phyloP scores from a whole-genome alignment of 2,888 invertebrate genomes.

The Oxycera nigricornis region DNA sequence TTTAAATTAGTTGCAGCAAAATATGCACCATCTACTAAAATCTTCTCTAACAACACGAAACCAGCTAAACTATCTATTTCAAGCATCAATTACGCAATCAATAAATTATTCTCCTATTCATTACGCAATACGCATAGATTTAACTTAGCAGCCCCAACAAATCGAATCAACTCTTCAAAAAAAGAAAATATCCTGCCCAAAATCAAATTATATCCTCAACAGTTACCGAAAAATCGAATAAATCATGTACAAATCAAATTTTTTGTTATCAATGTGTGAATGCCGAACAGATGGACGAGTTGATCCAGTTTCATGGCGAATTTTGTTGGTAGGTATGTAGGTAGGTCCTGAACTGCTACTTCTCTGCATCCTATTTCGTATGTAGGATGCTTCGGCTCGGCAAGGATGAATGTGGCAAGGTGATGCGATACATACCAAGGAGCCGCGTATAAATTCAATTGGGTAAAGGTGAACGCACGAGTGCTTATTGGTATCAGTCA shows the following conservation, averaged over 20 bases:
- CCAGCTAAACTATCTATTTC: no score
- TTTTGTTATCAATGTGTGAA: not conserved
- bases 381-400: not conserved
- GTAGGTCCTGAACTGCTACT: not conserved
- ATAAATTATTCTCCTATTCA: no score
- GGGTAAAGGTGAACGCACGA: slow-evolving; percentile 2
- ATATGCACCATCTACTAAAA: no score
- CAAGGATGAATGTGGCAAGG: not conserved
- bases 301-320: slow-evolving; percentile 2
- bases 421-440: not conserved
- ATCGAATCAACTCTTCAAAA: no score
- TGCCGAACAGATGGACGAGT: not conserved
- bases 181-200: no score
- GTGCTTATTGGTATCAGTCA: slow-evolving; percentile 10
- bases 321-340: not conserved
- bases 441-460: not conserved
- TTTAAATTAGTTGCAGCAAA: no score
- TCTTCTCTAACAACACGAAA: no score
- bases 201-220: no score
- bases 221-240: not conserved
- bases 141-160: no score
- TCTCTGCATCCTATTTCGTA: not conserved
- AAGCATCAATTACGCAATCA: no score
- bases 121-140: no score
- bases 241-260: slow-evolving; percentile 18